phyloP scores from a whole-genome alignment of 2,113 vertebrate species.

The Lynx canadensis region DNA sequence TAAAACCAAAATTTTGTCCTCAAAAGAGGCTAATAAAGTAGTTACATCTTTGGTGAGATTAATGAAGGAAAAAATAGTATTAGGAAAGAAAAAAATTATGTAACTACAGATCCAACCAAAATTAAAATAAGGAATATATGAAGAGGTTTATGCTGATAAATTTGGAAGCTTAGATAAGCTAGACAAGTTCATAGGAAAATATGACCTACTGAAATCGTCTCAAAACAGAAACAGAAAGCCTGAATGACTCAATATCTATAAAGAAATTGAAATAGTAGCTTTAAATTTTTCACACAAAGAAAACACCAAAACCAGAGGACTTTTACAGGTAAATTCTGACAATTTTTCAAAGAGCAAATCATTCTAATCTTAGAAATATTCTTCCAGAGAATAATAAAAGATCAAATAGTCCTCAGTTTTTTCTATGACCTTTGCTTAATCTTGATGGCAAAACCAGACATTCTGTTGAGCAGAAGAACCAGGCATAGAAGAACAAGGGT shows the following conservation, averaged over 20 bases:
- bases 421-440: background rate
- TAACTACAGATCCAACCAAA: background rate
- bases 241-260: background rate
- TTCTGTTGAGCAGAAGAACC: background rate
- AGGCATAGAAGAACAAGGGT: background rate
- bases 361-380: background rate
- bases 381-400: background rate
- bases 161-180: background rate
- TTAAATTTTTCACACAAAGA: background rate
- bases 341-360: background rate
- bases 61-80: background rate
- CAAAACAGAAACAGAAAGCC: background rate
- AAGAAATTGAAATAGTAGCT: background rate
- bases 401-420: background rate
- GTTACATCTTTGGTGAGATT: background rate
- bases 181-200: background rate
- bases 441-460: background rate
- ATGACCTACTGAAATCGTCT: background rate
- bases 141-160: background rate
- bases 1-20: background rate
- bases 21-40: background rate
- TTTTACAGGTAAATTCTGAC: background rate
- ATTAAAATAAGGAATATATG: background rate
- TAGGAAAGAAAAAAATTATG: background rate
- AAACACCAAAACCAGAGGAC: background rate